phyloP scores from a whole-genome alignment of 2,797 vertebrate genomes.

The Spinus olivaceus region DNA sequence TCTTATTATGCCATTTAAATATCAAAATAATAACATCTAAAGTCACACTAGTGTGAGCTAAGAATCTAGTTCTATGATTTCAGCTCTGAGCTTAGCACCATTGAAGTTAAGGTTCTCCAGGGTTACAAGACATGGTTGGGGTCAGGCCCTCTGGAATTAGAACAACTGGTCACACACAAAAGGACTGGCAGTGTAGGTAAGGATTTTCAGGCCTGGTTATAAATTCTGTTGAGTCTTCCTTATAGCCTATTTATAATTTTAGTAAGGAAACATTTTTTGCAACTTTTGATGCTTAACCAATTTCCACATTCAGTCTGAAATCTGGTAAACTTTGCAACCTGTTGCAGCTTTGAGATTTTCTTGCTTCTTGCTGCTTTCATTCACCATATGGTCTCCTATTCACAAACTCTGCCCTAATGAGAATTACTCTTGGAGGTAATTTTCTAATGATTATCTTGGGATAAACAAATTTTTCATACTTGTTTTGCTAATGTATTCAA shows the following conservation, averaged over 20 bases:
- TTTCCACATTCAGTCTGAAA: constrained; percentile 39
- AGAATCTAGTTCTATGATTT: neutral
- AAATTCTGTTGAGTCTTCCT: neutral
- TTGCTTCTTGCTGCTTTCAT: constrained; percentile 69
- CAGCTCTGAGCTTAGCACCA: neutral
- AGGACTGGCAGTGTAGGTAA: neutral
- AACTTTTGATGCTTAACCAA: neutral
- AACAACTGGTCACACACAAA: neutral
- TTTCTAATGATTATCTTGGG: constrained; percentile 86
- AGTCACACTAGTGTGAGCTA: neutral
- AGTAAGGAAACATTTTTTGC: neutral
- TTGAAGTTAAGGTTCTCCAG: neutral
- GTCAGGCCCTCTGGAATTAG: neutral
- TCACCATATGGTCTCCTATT: constrained; percentile 80
- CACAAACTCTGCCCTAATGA: constrained; percentile 73
- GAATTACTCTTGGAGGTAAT: constrained; percentile 84
- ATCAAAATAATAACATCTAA: neutral
- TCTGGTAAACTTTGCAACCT: constrained; percentile 69
- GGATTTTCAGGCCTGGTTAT: neutral
- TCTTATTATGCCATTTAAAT: neutral
- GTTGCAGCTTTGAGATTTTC: constrained; percentile 69
- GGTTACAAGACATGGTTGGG: neutral
- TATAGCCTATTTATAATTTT: neutral
- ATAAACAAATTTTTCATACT: constrained; percentile 85
- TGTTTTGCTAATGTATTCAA: constrained; percentile 84